phyloP scores from a whole-genome alignment of 1,140 invertebrate species.

The Camponotus pennsylvanicus region DNA sequence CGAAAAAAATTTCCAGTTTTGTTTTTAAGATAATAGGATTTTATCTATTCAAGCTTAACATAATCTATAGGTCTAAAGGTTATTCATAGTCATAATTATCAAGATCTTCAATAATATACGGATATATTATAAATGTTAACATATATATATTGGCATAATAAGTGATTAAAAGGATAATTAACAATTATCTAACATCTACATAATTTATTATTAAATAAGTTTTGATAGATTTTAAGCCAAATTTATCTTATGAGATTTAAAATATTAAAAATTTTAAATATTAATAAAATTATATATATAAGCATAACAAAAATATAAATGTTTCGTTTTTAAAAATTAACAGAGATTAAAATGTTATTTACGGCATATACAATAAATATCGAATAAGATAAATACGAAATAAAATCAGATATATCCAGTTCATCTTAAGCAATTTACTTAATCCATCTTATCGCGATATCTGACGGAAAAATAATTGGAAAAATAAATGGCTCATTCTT shows the following conservation, averaged over 20 bases:
- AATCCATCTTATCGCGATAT: constrained; percentile 57
- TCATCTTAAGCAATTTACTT: constrained; percentile 57
- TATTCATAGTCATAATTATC: neutral
- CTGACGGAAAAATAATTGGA: constrained; percentile 31
- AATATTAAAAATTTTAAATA: neutral
- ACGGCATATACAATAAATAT: neutral
- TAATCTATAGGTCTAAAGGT: neutral
- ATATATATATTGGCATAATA: neutral
- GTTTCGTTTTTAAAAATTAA: no score
- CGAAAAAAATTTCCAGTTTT: neutral
- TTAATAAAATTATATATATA: neutral
- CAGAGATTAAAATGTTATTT: constrained; percentile 49
- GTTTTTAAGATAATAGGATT: neutral
- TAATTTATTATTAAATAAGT: neutral
- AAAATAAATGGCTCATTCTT: constrained; percentile 20
- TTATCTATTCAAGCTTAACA: neutral
- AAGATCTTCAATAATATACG: neutral
- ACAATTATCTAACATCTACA: neutral
- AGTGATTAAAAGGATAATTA: neutral
- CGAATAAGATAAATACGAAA: constrained; percentile 14
- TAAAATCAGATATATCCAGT: constrained; percentile 50
- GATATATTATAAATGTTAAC: neutral
- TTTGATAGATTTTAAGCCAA: neutral
- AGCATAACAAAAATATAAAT: neutral
- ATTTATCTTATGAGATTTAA: neutral